Conservation (phyloP, 2,113 vertebrate genomes). For the Geococcyx californianus region DNA sequence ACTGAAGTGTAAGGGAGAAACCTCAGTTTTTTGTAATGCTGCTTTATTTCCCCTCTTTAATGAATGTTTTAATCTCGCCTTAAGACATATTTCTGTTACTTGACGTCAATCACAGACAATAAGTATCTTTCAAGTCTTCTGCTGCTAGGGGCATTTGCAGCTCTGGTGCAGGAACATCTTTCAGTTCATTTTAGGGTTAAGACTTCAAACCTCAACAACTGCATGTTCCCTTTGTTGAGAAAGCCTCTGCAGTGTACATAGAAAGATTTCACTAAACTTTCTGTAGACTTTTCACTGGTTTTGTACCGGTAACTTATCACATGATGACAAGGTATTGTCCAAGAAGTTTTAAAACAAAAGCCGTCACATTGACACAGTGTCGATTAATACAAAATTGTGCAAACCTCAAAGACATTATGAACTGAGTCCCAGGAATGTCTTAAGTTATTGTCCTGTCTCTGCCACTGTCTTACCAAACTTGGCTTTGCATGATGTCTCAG, state of each 20-base stretch:
- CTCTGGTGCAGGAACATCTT: background rate
- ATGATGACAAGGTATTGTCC: background rate
- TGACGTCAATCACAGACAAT: background rate
- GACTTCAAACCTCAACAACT: background rate
- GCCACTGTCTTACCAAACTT: background rate
- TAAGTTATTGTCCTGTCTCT: background rate
- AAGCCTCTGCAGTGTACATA: background rate
- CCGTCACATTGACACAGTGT: background rate
- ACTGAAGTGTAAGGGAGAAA: constrained; percentile 9
- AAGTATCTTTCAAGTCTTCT: background rate
- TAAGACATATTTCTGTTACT: background rate
- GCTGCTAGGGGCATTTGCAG: background rate
- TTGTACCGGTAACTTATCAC: background rate
- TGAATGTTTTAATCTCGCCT: constrained; percentile 18
- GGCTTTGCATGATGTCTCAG: background rate
- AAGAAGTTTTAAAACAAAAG: background rate
- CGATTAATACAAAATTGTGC: background rate
- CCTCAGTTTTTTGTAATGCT: constrained; percentile 5
- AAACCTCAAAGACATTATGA: background rate
- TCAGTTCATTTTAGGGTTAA: constrained; percentile 31
- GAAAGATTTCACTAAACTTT: background rate
- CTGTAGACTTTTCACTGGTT: background rate
- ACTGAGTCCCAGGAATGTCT: background rate
- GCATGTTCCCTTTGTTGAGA: background rate
- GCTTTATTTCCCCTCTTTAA: constrained; percentile 30